Evolutionary conservation across 2,888 invertebrate species (phyloP).

Genomic region (Trimorus sp.): DNA sequence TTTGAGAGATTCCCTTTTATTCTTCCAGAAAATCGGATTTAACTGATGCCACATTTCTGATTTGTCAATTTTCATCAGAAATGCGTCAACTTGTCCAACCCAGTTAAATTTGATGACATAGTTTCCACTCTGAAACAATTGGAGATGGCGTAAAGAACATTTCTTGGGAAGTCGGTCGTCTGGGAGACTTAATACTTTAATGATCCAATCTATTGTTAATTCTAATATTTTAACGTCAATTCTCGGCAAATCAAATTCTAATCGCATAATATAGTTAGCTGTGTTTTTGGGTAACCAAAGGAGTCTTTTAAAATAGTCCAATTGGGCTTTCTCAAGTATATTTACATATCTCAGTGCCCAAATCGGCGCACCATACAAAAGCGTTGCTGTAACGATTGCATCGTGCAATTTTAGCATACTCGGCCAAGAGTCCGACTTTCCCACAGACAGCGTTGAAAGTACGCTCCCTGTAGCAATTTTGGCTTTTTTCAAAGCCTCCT

Average conservation of each 20-base stretch:
- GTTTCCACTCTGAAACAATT: not conserved
- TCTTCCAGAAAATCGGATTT: not conserved
- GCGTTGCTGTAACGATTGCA: conserved; percentile 26
- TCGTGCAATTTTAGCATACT: conserved; percentile 13
- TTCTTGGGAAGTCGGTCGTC: conserved; percentile 7
- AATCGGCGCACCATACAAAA: conserved; percentile 34
- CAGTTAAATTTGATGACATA: conserved; percentile 6
- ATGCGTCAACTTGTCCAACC: conserved; percentile 2
- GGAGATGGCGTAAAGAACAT: not conserved
- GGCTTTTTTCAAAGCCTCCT: conserved; percentile 21
- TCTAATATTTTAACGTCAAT: conserved; percentile 3
- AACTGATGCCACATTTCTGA: not conserved
- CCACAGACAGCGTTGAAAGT: conserved; percentile 6
- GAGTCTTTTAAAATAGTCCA: conserved; percentile 16
- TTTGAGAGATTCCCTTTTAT: not conserved
- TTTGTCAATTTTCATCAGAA: not conserved
- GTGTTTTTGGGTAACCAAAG: conserved; percentile 11
- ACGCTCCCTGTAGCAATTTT: conserved; percentile 23
- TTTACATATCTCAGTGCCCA: conserved; percentile 6
- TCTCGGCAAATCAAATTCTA: conserved; percentile 39
- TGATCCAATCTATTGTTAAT: conserved; percentile 8
- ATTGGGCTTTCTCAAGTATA: conserved; percentile 2
- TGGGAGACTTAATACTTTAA: not conserved
- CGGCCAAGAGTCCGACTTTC: conserved; percentile 31
- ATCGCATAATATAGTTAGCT: conserved; percentile 11